Evolutionary conservation across 1,140 invertebrate genomes (phyloP).

Genomic region (Centruroides vittatus): DNA sequence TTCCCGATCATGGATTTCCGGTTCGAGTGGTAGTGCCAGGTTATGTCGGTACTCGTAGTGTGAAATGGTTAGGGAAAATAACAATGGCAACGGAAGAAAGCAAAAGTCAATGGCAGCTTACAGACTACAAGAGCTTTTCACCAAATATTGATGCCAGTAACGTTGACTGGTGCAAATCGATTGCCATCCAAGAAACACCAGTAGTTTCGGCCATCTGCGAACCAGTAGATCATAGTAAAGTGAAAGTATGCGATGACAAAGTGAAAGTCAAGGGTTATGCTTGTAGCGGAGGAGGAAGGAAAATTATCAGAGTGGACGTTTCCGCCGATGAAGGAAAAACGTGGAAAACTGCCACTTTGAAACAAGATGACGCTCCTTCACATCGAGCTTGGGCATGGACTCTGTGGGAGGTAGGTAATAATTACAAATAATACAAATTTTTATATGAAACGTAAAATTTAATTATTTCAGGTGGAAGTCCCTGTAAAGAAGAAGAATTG

Average conservation of each 20-base stretch:
- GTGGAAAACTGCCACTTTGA: conserved; percentile 63
- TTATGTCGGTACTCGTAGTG: conserved; percentile 41
- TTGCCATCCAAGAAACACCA: conserved; percentile 85
- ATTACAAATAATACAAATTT: background rate
- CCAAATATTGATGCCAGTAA: conserved; percentile 76
- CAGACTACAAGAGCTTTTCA: conserved; percentile 91
- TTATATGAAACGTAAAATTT: too few relatives aligned
- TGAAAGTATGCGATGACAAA: conserved; percentile 30
- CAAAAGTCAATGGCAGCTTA: conserved; percentile 85
- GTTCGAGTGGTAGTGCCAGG: conserved; percentile 82
- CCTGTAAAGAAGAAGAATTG: conserved; percentile 29
- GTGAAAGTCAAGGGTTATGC: conserved; percentile 77
- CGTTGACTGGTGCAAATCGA: conserved; percentile 69
- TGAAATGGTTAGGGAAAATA: conserved; percentile 51
- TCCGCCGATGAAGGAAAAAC: conserved; percentile 64
- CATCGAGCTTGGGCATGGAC: conserved; percentile 77
- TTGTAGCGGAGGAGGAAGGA: conserved; percentile 86
- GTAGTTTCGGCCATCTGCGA: conserved; percentile 87
- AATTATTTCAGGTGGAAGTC: conserved; percentile 8
- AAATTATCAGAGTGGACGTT: conserved; percentile 75
- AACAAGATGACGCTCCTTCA: conserved; percentile 17
- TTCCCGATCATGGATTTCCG: conserved; percentile 84
- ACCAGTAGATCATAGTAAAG: conserved; percentile 42
- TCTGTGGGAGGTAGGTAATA: conserved; percentile 52
- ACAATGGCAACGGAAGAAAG: conserved; percentile 71